A percentile compares a stretch with the other conserved stretches of the same genome.
phyloP scores from a whole-genome alignment of 2,797 vertebrate species.

The Cynopterus sphinx region DNA sequence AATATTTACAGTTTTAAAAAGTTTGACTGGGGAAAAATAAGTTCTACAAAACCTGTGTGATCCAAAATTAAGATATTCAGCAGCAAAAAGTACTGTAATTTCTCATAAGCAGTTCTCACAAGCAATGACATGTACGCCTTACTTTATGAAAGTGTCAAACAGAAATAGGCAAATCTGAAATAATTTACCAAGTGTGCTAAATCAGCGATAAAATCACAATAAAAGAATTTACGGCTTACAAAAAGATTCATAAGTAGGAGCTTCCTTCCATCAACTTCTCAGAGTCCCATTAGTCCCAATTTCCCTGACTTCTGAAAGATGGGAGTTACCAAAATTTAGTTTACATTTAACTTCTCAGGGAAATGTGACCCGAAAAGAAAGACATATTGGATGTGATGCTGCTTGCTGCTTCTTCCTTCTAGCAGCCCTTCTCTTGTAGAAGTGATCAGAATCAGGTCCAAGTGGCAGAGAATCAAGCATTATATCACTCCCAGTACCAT shows the following conservation, averaged over 20 bases:
- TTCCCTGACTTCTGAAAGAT: background rate
- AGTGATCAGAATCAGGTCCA: background rate
- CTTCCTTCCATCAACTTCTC: background rate
- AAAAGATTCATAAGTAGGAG: background rate
- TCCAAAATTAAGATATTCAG: constrained; percentile 27
- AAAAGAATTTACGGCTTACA: constrained; percentile 7
- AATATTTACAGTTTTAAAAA: background rate
- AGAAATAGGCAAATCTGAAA: background rate
- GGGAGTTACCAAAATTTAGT: background rate
- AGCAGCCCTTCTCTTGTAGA: background rate
- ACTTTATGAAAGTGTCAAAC: background rate
- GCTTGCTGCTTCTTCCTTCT: background rate
- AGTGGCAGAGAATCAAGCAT: background rate
- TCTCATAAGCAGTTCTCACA: background rate
- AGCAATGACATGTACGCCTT: background rate
- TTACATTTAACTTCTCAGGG: background rate
- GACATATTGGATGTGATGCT: rapidly evolving
- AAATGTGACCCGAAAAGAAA: background rate
- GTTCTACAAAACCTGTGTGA: background rate
- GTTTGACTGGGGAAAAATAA: constrained; percentile 24
- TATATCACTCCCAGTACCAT: rapidly evolving
- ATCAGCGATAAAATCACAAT: background rate
- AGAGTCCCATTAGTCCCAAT: background rate
- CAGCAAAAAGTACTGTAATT: background rate
- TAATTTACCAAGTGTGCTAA: background rate